These are phyloP conservation scores for Delia radicum DNA, from an alignment of 1,140 invertebrate species.

Conservation along the genomic window DNA sequence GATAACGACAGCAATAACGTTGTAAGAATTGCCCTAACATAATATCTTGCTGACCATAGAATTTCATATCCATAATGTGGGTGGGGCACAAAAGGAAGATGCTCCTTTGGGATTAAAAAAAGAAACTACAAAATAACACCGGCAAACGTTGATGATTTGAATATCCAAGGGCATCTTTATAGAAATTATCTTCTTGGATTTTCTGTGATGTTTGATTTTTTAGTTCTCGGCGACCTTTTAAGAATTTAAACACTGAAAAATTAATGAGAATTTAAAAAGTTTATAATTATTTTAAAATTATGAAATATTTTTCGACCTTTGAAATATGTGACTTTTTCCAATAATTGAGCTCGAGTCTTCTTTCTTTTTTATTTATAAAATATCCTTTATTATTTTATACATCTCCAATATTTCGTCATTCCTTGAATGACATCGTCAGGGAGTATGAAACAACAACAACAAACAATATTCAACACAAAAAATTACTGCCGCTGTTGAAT, in stretches of 20 bases:
- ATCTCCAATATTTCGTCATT: no score
- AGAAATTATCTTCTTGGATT: conserved; percentile 39
- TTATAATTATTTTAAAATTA: no score
- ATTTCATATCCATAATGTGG: conserved; percentile 72
- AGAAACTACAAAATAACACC: conserved; percentile 91
- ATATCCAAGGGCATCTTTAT: conserved; percentile 79
- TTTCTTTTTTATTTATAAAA: no score
- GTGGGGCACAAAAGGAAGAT: conserved; percentile 46
- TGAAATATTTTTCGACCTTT: no score
- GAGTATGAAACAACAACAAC: no score
- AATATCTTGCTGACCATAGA: conserved; percentile 93
- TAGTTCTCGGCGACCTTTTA: conserved; percentile 29
- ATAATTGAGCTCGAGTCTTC: no score
- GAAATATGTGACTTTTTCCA: no score
- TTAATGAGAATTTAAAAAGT: no score
- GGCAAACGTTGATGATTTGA: conserved; percentile 85
- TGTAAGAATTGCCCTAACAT: conserved; percentile 92
- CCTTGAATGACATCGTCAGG: no score
- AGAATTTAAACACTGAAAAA: conserved; percentile 36
- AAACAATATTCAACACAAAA: no score
- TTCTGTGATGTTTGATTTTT: conserved; percentile 42
- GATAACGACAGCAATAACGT: conserved; percentile 84
- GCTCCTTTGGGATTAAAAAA: conserved; percentile 61
- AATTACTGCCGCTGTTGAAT: no score
- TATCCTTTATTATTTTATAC: no score